A percentile compares a stretch with the other conserved stretches of the same genome.
Evolutionary conservation across 2,888 invertebrate species (phyloP).

Genomic region (Xestia ashworthii): DNA sequence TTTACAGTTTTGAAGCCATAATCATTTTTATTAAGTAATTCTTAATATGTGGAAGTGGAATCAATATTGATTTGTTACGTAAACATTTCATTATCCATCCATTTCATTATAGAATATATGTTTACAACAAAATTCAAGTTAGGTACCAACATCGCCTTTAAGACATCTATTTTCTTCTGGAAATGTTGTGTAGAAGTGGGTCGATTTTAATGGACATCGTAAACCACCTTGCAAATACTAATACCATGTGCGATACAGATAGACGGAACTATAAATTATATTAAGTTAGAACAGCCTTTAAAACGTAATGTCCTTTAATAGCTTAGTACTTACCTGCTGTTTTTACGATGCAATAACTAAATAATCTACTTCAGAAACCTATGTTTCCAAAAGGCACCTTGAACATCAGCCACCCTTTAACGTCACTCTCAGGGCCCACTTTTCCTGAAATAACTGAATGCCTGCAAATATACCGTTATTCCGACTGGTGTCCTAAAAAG

Average conservation of each 20-base stretch:
- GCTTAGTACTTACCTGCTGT: background rate
- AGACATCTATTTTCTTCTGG: slow-evolving; percentile 12
- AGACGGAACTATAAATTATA: slow-evolving; percentile 27
- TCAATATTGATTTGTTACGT: background rate
- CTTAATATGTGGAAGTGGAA: no score
- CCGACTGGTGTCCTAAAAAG: background rate
- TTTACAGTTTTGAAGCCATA: background rate
- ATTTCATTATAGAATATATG: no score
- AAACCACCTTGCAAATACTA: slow-evolving; percentile 38
- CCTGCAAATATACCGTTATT: no score
- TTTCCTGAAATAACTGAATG: no score
- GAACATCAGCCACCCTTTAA: background rate
- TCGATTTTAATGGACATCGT: slow-evolving; percentile 46
- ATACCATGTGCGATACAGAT: slow-evolving; percentile 22
- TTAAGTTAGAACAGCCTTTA: slow-evolving; percentile 21
- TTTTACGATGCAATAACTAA: background rate
- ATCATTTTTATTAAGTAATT: background rate
- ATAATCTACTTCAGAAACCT: background rate
- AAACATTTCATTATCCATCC: background rate
- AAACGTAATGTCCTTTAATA: slow-evolving; percentile 12
- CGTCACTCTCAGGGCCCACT: background rate
- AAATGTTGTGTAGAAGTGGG: slow-evolving; percentile 35
- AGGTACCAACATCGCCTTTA: background rate
- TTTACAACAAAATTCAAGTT: background rate
- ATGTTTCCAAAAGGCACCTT: background rate